Evolutionary conservation across 2,888 invertebrate genomes (phyloP).

Genomic region (Lepidochrysops patricia): DNA sequence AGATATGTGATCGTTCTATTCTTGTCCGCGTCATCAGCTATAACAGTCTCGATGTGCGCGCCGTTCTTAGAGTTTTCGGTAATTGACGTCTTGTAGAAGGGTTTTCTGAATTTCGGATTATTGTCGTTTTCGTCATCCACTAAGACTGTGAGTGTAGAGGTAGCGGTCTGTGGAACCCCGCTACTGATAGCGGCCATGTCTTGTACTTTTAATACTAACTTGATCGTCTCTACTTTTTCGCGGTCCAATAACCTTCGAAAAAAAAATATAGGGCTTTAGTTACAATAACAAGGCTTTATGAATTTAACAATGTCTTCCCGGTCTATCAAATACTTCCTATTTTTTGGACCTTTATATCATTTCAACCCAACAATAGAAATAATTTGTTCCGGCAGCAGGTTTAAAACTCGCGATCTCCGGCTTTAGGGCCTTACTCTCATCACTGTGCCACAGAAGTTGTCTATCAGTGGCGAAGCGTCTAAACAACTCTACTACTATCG

Average conservation of each 20-base stretch:
- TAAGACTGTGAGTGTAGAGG: slow-evolving; percentile 81
- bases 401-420: no score
- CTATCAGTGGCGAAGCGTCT: no score
- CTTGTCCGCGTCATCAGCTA: slow-evolving; percentile 90
- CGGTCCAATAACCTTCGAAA: slow-evolving; percentile 80
- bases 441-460: no score
- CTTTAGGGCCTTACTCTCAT: no score
- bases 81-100: slow-evolving; percentile 85
- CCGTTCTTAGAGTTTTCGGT: slow-evolving; percentile 93
- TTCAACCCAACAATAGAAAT: no score
- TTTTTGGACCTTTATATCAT: no score
- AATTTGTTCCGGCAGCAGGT: no score
- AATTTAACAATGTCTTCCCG: no score
- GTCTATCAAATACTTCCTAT: no score
- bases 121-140: slow-evolving; percentile 94
- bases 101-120: slow-evolving; percentile 86
- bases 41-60: slow-evolving; percentile 82
- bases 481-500: no score
- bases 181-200: slow-evolving; percentile 88
- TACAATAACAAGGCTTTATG: no score
- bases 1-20: slow-evolving; percentile 86
- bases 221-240: slow-evolving; percentile 86
- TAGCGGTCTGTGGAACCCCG: slow-evolving; percentile 79
- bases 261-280: no score
- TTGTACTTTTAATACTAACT: slow-evolving; percentile 84